These are phyloP conservation scores for Pseudomyrmex concolor DNA, from an alignment of 1,140 invertebrate species.

Conservation along the genomic window DNA sequence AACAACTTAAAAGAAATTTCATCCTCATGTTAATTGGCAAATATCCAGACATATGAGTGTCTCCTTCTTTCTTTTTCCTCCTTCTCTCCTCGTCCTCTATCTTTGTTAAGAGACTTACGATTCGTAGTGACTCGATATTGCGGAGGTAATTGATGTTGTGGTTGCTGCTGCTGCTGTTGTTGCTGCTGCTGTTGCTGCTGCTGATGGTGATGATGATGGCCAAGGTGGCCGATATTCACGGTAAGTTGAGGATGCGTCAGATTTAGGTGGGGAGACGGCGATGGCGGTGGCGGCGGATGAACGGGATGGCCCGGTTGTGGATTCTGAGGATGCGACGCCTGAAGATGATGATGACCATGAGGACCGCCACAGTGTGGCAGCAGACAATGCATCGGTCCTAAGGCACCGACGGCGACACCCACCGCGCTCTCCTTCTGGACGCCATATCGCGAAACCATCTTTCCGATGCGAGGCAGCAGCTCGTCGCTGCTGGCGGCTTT, in stretches of 20 bases:
- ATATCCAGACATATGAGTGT: too few species aligned
- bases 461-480: slow-evolving; percentile 31
- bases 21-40: too few species aligned
- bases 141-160: slow-evolving; percentile 75
- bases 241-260: slow-evolving; percentile 79
- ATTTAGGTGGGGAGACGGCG: slow-evolving; percentile 80
- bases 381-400: slow-evolving; percentile 79
- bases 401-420: slow-evolving; percentile 79
- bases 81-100: background rate
- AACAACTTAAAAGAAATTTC: too few species aligned
- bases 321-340: slow-evolving; percentile 79
- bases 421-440: slow-evolving; percentile 81
- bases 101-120: slow-evolving; percentile 74
- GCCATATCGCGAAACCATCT: slow-evolving; percentile 82
- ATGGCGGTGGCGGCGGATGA: slow-evolving; percentile 78
- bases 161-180: slow-evolving; percentile 78
- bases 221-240: slow-evolving; percentile 79
- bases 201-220: slow-evolving; percentile 77
- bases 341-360: slow-evolving; percentile 79
- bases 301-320: slow-evolving; percentile 76
- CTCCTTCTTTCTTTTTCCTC: background rate
- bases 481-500: background rate
- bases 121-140: slow-evolving; percentile 81
- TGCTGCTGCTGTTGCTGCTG: slow-evolving; percentile 78
- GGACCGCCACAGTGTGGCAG: slow-evolving; percentile 79